Evolutionary conservation across 1,140 invertebrate genomes (phyloP).

Genomic region (Tetragonula clypearis): DNA sequence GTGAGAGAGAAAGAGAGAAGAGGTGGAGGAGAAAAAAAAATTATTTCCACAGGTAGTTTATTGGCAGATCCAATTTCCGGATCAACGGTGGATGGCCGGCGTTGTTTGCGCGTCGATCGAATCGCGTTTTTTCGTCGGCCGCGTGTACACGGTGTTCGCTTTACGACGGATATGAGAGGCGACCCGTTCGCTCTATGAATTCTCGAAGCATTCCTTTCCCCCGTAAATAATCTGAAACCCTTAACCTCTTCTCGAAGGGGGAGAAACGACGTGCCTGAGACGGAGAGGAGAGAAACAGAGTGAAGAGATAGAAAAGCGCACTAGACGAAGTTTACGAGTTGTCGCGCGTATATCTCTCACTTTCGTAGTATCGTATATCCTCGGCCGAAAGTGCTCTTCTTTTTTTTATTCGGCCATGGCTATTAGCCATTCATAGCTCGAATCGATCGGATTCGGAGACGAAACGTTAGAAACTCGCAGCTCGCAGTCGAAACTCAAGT

Average conservation of each 20-base stretch:
- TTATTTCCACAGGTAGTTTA: constrained; percentile 60
- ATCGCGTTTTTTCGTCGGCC: constrained; percentile 37
- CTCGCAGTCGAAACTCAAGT: too few relatives aligned
- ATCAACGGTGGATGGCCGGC: constrained; percentile 41
- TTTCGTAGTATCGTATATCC: too few relatives aligned
- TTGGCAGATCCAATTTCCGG: constrained; percentile 67
- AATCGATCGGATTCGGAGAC: not conserved
- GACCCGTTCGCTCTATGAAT: constrained; percentile 37
- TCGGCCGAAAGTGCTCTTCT: not conserved
- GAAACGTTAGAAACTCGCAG: too few relatives aligned
- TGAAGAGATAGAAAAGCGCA: not conserved
- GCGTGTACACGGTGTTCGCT: constrained; percentile 36
- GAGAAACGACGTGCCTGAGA: not conserved
- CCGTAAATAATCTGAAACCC: constrained; percentile 37
- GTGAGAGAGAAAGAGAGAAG: not conserved
- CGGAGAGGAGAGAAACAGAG: not conserved
- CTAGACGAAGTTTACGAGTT: not conserved
- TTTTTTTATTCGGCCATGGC: not conserved
- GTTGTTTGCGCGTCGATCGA: constrained; percentile 54
- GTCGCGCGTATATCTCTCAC: not conserved
- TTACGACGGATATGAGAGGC: constrained; percentile 48
- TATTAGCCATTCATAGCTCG: not conserved
- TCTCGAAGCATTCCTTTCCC: constrained; percentile 28
- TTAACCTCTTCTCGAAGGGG: not conserved
- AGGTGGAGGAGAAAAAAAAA: constrained; percentile 41